Base-by-base conservation (phyloP, 2,797 vertebrate species). In the Naso thynnoides region DNA sequence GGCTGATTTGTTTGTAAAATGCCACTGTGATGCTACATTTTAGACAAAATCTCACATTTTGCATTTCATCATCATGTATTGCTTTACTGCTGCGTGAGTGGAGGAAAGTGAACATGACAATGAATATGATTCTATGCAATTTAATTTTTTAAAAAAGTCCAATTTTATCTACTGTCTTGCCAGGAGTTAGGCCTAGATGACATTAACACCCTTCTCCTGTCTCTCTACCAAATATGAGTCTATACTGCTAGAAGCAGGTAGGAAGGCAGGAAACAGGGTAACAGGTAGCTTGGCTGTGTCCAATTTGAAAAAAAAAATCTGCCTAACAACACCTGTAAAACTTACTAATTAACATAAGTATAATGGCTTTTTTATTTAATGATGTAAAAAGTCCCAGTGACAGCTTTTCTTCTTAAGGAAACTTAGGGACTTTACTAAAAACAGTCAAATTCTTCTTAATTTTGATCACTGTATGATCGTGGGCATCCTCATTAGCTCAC, bases 161-260 rank as follows among this genome's bases (percentile, higher is more conserved):
- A 9, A 9, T 36, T 3, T 9, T 11, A 9, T 42, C 33, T 18
- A 11, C 18, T 26, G 23, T 39, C 10, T 33, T 26, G 16, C 6
- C 16, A 21, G 27, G 16, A 31, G 16, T 42, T 33, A 24, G 23
- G 33, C 33, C 33, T 33, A 24, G 23, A 26, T 48, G 5, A 24
- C 11, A 15, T 26, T 16, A 50, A 50, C 16, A 18, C 3, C 23
- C 11, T 23, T 52, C 26, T 69, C 3, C 16, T 45, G 26, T 45
- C 27, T 27, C 41, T 14, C 13, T 4, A 24, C 14, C 53, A 41
- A 63, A 73, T 73, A 60, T 65, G 29, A 63, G 64, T 9, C 13
- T 31, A 18, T 44, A 27, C 3, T 2, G 8, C 9, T 33, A 38
- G 65, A 38, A 23, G 23, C 2, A 18, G 5, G 21, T 41, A 57